A percentile compares a stretch with the other conserved stretches of the same genome.
phyloP scores from a whole-genome alignment of 2,113 vertebrate species.

The Trachemys scripta region DNA sequence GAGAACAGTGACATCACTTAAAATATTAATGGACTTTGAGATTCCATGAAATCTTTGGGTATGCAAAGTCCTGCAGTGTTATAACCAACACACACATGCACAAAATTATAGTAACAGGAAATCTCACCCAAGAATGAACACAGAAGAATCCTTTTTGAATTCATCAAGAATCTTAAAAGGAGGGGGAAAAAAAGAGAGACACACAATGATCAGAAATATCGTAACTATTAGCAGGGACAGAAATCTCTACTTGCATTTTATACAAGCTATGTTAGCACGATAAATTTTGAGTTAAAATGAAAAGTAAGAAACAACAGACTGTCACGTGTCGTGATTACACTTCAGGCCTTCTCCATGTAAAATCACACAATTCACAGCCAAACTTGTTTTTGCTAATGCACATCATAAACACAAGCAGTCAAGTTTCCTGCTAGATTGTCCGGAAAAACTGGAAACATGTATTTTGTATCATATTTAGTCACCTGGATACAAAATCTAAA shows the following conservation, averaged over 20 bases:
- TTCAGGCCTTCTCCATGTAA: neutral
- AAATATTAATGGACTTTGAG: neutral
- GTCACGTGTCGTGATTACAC: neutral
- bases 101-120: neutral
- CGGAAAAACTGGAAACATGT: neutral
- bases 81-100: neutral
- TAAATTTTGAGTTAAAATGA: neutral
- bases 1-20: neutral
- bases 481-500: neutral
- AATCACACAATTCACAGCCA: neutral
- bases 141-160: constrained; percentile 93
- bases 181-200: constrained; percentile 10
- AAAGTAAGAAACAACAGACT: neutral
- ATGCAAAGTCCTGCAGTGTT: neutral
- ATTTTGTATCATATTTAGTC: neutral
- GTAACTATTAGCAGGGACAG: neutral
- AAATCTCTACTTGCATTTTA: neutral
- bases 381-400: neutral
- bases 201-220: neutral
- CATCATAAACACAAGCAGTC: neutral
- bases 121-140: constrained; percentile 95
- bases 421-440: neutral
- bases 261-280: neutral
- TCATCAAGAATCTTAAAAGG: constrained; percentile 91
- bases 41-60: neutral